Evolutionary conservation across 2,797 vertebrate genomes (phyloP).

Genomic region (Helicolenus hilgendorfi): DNA sequence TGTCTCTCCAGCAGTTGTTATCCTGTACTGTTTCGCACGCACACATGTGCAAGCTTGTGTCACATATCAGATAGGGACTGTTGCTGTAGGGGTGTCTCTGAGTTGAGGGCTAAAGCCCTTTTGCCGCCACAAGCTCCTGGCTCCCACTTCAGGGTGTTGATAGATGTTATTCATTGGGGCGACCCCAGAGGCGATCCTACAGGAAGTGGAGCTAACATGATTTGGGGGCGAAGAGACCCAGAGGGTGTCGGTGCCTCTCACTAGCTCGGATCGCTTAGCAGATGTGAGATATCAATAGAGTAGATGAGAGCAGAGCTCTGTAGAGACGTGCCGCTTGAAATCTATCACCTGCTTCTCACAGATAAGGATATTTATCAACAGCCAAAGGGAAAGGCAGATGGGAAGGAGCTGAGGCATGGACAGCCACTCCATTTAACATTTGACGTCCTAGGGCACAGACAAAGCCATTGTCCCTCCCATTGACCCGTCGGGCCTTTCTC

Average conservation of each 20-base stretch:
- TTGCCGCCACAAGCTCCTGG: conserved; percentile 73
- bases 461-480: conserved; percentile 67
- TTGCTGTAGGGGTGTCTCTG: conserved; percentile 73
- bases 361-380: conserved; percentile 87
- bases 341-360: conserved; percentile 86
- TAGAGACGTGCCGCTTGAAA: conserved; percentile 77
- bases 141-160: conserved; percentile 87
- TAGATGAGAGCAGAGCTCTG: conserved; percentile 75
- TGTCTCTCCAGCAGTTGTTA: conserved; percentile 57
- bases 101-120: conserved; percentile 75
- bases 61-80: conserved; percentile 72
- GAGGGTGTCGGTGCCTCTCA: conserved; percentile 70
- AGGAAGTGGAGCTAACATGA: conserved; percentile 87
- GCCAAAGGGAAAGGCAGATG: conserved; percentile 70
- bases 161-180: conserved; percentile 88
- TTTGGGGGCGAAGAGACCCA: conserved; percentile 83
- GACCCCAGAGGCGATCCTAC: conserved; percentile 77
- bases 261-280: conserved; percentile 80
- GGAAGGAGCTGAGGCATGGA: conserved; percentile 54
- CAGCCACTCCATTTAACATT: conserved; percentile 56
- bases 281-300: conserved; percentile 87
- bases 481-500: conserved; percentile 65
- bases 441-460: conserved; percentile 56
- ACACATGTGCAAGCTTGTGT: conserved; percentile 41
- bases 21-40: conserved; percentile 36